A percentile compares a stretch with the other conserved stretches of the same genome.
phyloP scores from a whole-genome alignment of 2,113 vertebrate species.

The Xyliphius kryptos region DNA sequence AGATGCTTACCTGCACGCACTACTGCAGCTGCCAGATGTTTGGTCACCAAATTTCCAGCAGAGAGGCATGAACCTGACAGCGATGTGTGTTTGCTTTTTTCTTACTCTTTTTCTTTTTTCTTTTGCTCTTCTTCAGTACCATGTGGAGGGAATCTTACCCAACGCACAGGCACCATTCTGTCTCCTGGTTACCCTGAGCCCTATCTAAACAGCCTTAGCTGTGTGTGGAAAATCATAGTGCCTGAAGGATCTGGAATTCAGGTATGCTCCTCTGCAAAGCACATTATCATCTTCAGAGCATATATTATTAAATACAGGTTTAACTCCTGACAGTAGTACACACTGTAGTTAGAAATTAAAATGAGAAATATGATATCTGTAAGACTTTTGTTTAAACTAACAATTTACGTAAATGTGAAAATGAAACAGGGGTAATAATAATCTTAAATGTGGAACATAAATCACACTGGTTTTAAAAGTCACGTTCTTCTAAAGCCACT shows the following conservation, averaged over 20 bases:
- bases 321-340: too few relatives aligned
- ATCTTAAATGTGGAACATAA: too few relatives aligned
- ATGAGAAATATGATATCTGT: too few relatives aligned
- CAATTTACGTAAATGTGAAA: too few relatives aligned
- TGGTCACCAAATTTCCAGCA: conserved; percentile 22
- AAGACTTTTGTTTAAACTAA: too few relatives aligned
- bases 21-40: conserved; percentile 52
- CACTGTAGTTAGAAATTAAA: too few relatives aligned
- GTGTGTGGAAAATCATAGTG: conserved; percentile 94
- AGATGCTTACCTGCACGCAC: conserved; percentile 45
- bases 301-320: too few relatives aligned
- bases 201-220: conserved; percentile 96
- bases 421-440: too few relatives aligned
- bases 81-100: neutral
- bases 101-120: neutral
- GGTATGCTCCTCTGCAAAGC: conserved; percentile 58
- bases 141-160: conserved; percentile 90
- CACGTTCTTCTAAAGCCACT: too few relatives aligned
- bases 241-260: conserved; percentile 95
- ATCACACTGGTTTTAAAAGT: too few relatives aligned
- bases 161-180: conserved; percentile 88
- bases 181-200: conserved; percentile 95
- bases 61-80: conserved; percentile 11
- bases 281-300: neutral
- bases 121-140: conserved; percentile 69